These are phyloP conservation scores for Noctua janthina DNA, from an alignment of 2,888 invertebrate genomes.

Conservation along the genomic window DNA sequence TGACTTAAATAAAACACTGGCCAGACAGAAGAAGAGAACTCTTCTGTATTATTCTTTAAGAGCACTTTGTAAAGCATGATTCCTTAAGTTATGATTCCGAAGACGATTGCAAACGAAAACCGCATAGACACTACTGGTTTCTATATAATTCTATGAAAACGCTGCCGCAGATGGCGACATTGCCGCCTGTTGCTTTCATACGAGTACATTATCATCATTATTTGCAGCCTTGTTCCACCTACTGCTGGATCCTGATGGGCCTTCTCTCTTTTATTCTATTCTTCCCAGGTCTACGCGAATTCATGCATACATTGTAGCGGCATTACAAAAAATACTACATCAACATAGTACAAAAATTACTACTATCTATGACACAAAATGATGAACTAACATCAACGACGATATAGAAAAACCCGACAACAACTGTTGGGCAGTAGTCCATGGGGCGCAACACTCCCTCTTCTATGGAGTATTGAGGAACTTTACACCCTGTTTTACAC, in stretches of 20 bases:
- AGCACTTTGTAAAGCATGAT: slow-evolving; percentile 54
- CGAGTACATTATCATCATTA: neutral
- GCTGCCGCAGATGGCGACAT: neutral
- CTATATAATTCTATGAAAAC: neutral
- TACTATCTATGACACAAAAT: neutral
- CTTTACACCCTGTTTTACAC: neutral
- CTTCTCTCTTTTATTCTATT: neutral
- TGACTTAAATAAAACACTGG: slow-evolving; percentile 38
- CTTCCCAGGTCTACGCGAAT: neutral
- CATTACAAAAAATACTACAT: neutral
- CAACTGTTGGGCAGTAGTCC: too few species aligned
- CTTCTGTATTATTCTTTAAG: slow-evolving; percentile 47
- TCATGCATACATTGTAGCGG: neutral
- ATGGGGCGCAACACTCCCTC: neutral
- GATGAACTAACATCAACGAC: neutral
- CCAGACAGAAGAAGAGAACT: slow-evolving; percentile 45
- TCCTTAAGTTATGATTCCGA: slow-evolving; percentile 8
- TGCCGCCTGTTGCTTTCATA: neutral
- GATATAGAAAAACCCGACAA: neutral
- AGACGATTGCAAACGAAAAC: neutral
- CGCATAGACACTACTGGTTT: neutral
- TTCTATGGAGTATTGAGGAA: too few species aligned
- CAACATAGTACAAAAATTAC: neutral
- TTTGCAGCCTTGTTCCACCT: neutral
- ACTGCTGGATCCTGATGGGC: neutral